Evolutionary conservation across 2,888 invertebrate species (phyloP), one percentile per base, ranked within the genome.

Genomic region (Biston betularia): DNA sequence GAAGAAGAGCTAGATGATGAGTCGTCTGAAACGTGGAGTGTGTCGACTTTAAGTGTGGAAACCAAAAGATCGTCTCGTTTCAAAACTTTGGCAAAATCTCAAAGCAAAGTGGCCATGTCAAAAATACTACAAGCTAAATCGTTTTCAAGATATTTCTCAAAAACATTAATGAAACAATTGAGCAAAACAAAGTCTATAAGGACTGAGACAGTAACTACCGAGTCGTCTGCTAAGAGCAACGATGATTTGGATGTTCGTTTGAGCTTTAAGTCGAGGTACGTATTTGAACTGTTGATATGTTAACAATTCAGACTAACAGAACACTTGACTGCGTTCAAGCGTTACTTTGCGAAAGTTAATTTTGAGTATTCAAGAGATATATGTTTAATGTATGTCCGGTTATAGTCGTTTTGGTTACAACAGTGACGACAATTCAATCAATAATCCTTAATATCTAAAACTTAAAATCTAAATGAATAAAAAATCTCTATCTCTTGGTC

Each of bases 201-300:
- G 48, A 79, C 77, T 45, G 69, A 65, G 9, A 3, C 56, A 6
- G 9, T 58, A 11, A 46, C 70, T 4, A 11, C 34, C 7, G 79
- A 77, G 0, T 76, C 79, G 38, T 38, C 70, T 7, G 73, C 82
- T 6, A 9, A 34, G 6, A 74, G 82, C 6, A 34, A 64, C 0
- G 92, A 92, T 70, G 92, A 92, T 67, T 52, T 92, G 50, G 70
- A 76, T 58, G 92, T 92, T 1, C 82, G 83, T 61, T 71, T 7
- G 75, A 79, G 52, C 66, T 50, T 1, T 7, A 52, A 63, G 46
- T 1, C 62, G 42, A 58, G 71, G 73, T 69, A 74, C 60, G 72
- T 71, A 73, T 8, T 15, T 15, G 8, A 24, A 15, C 2, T 53
- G n/a, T 46, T 12, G n/a, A 2, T 2, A 24, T 24, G 24, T 1